Evolutionary conservation across 2,888 invertebrate genomes (phyloP), one percentile per base, ranked within the genome.

Genomic region (Caenorhabditis virilis): DNA sequence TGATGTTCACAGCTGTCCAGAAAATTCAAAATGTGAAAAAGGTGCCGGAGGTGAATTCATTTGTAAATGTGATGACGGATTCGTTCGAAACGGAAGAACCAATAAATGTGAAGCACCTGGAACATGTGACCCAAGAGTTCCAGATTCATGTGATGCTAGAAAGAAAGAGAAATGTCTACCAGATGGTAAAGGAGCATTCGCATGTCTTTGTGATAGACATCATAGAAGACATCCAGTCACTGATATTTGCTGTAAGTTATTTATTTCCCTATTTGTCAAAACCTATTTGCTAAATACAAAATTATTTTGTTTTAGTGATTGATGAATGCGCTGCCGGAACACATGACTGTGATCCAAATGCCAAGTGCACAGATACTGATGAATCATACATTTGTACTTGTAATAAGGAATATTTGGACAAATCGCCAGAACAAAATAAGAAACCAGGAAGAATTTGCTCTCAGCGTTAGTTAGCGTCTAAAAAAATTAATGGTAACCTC

Each of bases 371-470:
- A 0, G 82, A 82, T 61, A 82, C 80, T 6, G 77, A 75, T 41
- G 83, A 83, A 30, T 69, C 72, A 16, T 83, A 65, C 66, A 59
- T 78, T 38, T 83, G 83, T 55, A 68, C 69, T 0, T 83, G 82
- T 67, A 68, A 63, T 46, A 64, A 63, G 35, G 78, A 76, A n/a
- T 79, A 70, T 72, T 45, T 73, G 41, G 80, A 80, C 69, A 69
- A 74, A 39, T 76, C 77, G 4, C 74, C 77, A 4, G 76, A 78
- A 55, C 72, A 69, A 47, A 64, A 60, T 30, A 57, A 57, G 47
- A 72, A 74, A 42, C 80, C 80, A 7, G 81, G 81, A 52, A 56
- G 79, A 25, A 59, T 73, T n/a, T 81, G 81, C 63, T 61, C 61
- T 7, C 51, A 63, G 45, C 69, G 76, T 76, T 35, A 62, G 72